Evolutionary conservation across 2,888 invertebrate genomes (phyloP), one percentile per base, ranked within the genome.

Genomic region (Lypha dubia): DNA sequence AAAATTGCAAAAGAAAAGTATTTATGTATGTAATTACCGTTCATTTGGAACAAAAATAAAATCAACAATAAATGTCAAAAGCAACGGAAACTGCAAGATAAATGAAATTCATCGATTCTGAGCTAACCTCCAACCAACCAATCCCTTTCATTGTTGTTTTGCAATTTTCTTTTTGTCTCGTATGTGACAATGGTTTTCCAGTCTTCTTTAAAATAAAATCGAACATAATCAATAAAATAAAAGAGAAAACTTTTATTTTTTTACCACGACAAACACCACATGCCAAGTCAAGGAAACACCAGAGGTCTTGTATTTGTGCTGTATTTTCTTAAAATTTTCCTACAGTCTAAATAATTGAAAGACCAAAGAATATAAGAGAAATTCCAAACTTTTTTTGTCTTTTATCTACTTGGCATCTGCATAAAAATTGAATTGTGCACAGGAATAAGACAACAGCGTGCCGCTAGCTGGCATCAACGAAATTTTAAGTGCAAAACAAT

Each of bases 151-250:
- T 44, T 62, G 22, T 15, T 28, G 0, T 71, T 82, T 56, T 28
- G 22, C 56, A 65, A 24, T 46, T 46, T n/a, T n/a, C n/a, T 75
- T 28, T 22, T 5, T 56, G 17, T 58, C 24, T 68, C 35, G 51
- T 60, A 73, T 35, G 70, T 58, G n/a, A 62, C 73, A 56, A 67
- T 65, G 22, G 24, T 79, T 70, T 76, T 63, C 20, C 38, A 32
- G 62, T 22, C n/a, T 58, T 56, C n/a, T 58, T 56, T 46, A 46
- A 81, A 81, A 80, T 62, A 80, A 73, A 79, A 84, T 65, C 68
- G 63, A 84, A 81, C 51, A 74, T 63, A 84, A 84, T 84, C 84
- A 81, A 84, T 84, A 74, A 63, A 73, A 56, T 38, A 41, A 51
- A 15, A 62, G 22, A 3, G 46, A 56, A 76, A 46, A 44, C 13